A percentile compares a stretch with the other conserved stretches of the same genome.
Conservation (phyloP, 2,888 invertebrate species). For the Lasioglossum oenotherae region DNA sequence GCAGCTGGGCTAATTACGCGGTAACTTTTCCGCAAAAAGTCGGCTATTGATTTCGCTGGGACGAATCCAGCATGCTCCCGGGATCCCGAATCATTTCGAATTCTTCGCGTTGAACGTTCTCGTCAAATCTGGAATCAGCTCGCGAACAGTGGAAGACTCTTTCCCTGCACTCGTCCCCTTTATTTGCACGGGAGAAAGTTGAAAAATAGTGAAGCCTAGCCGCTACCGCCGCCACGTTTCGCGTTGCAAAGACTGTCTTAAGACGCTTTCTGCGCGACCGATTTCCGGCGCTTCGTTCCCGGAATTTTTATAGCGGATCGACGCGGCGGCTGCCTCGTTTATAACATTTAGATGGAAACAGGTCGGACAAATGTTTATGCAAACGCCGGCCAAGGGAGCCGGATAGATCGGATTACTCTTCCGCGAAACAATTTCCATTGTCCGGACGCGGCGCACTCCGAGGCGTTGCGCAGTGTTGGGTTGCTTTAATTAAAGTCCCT, state of each 20-base stretch:
- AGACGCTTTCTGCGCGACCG: conserved; percentile 9
- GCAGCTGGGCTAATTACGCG: neutral
- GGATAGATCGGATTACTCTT: conserved; percentile 36
- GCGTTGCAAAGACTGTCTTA: neutral
- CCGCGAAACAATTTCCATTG: conserved; percentile 40
- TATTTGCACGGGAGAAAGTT: conserved; percentile 33
- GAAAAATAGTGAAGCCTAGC: conserved; percentile 17
- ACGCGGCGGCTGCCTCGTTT: conserved; percentile 13
- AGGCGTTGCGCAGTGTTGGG: conserved; percentile 18
- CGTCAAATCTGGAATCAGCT: conserved; percentile 18
- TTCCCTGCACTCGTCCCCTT: neutral
- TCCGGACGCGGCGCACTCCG: conserved; percentile 12
- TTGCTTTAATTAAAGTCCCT: conserved; percentile 46
- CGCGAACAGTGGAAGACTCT: neutral
- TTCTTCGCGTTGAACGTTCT: conserved; percentile 4
- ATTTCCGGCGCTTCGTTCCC: neutral
- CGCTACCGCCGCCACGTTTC: conserved; percentile 8
- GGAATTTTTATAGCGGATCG: conserved; percentile 16
- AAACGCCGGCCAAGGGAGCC: conserved; percentile 12
- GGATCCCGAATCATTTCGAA: conserved; percentile 3
- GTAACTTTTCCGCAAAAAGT: neutral
- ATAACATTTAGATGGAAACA: conserved; percentile 21
- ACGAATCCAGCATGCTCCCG: neutral
- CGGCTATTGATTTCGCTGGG: neutral
- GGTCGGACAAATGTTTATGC: conserved; percentile 33